Base-by-base conservation (phyloP, 2,888 invertebrate species). In the Cartodere bifasciata region DNA sequence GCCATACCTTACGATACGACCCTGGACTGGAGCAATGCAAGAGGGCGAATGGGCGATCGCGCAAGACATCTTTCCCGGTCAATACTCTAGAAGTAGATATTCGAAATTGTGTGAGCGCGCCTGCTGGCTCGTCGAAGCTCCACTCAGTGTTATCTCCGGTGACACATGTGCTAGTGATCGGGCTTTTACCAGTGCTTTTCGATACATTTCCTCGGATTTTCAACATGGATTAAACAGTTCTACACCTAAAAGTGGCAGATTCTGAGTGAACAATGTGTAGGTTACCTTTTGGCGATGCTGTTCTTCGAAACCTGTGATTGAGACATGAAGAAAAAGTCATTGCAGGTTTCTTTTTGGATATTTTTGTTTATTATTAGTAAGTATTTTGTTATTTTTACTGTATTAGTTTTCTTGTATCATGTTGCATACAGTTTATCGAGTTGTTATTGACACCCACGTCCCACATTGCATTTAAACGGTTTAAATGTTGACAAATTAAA, bases 41-140 rank as follows among this genome's bases (percentile, higher is more conserved):
- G 26, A 21, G 23, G 31, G 32, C 37, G n/a, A n/a, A n/a, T n/a
- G n/a, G n/a, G n/a, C n/a, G n/a, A n/a, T 35, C 32, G 43, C 43
- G 43, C 43, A 43, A 43, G 43, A 41, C 43, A 39, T 37, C 37
- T 31, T 32, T 34, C 41, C 41, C 43, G 43, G 43, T 43, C 43
- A 43, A 43, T 43, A 43, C 39, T 42, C 42, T 31, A 38, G 24
- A 24, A 31, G 26, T 14, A 12, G 32, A 14, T 27, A 23, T 27
- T 32, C 23, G 16, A 7, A 13, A 23, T 23, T 16, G 32, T 27
- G 25, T 22, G 15, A 14, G 17, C 13, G 13, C 16, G 32, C 27
- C n/a, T n/a, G n/a, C n/a, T n/a, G n/a, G n/a, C n/a, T n/a, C n/a
- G n/a, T n/a, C n/a, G n/a, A n/a, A n/a, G 27, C 17, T 14, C 23